phyloP scores from a whole-genome alignment of 2,113 vertebrate genomes.

The Chaetodon auriga region DNA sequence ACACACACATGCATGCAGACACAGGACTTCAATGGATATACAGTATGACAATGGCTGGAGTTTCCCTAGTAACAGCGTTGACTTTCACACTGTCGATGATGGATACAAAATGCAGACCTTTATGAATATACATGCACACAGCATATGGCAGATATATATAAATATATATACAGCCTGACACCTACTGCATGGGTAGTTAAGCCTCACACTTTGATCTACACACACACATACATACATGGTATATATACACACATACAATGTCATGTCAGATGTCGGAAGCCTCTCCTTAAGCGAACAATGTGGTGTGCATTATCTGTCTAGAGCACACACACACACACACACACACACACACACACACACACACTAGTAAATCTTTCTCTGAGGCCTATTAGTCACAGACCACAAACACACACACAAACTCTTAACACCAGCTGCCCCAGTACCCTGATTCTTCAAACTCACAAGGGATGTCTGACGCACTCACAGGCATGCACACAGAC shows the following conservation, averaged over 20 bases:
- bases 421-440: slow-evolving; percentile 71
- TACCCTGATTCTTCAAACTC: slow-evolving; percentile 77
- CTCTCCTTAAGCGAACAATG: slow-evolving; percentile 65
- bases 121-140: slow-evolving; percentile 49
- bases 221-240: background rate
- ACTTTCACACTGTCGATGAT: slow-evolving; percentile 48
- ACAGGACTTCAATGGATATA: slow-evolving; percentile 34
- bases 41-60: slow-evolving; percentile 46
- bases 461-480: slow-evolving; percentile 56
- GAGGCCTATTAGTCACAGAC: slow-evolving; percentile 61
- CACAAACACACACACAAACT: slow-evolving; percentile 57
- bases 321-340: slow-evolving; percentile 22
- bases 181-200: slow-evolving; percentile 19
- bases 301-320: slow-evolving; percentile 40
- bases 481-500: slow-evolving; percentile 42
- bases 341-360: slow-evolving; percentile 25
- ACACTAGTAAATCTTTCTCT: slow-evolving; percentile 18
- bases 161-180: slow-evolving; percentile 48
- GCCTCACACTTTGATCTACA: slow-evolving; percentile 8
- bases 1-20: slow-evolving; percentile 32
- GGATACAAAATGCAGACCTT: slow-evolving; percentile 50
- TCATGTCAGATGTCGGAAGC: slow-evolving; percentile 55
- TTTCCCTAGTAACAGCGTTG: slow-evolving; percentile 76
- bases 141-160: slow-evolving; percentile 45
- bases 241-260: slow-evolving; percentile 11